Conservation (phyloP, 1,140 invertebrate species). For the Diorhabda elongata region DNA sequence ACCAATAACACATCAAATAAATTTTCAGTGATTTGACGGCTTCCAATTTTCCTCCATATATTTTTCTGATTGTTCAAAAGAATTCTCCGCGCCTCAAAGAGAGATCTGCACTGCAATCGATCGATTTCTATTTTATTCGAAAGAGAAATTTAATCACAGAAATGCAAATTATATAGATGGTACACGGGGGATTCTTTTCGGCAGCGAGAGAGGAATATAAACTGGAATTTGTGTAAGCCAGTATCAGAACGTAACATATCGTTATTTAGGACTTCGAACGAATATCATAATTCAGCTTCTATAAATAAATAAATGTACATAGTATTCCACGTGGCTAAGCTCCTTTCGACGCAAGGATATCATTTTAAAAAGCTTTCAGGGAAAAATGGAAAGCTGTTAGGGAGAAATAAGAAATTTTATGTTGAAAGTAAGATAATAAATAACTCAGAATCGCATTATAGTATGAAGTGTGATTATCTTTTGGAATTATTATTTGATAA, state of each 20-base stretch:
- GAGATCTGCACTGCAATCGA: background rate
- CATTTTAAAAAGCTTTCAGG: too few species aligned
- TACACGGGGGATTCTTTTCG: background rate
- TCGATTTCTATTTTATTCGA: background rate
- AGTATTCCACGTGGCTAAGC: too few species aligned
- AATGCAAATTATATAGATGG: background rate
- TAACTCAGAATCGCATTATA: too few species aligned
- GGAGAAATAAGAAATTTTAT: too few species aligned
- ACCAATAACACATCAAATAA: background rate
- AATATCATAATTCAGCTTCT: background rate
- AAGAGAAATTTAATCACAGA: background rate
- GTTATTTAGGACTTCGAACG: background rate
- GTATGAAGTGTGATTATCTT: too few species aligned
- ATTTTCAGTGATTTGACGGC: background rate
- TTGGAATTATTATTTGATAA: too few species aligned
- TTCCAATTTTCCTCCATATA: background rate
- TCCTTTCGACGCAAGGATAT: too few species aligned
- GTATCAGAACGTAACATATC: background rate
- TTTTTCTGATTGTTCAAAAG: constrained; percentile 2
- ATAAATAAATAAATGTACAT: too few species aligned
- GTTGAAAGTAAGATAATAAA: too few species aligned
- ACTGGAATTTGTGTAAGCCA: background rate
- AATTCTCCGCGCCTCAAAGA: background rate
- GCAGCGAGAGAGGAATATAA: background rate
- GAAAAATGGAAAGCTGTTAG: too few species aligned